Base-by-base conservation (phyloP, 2,113 vertebrate genomes). In the Ivindomyrus marchei region DNA sequence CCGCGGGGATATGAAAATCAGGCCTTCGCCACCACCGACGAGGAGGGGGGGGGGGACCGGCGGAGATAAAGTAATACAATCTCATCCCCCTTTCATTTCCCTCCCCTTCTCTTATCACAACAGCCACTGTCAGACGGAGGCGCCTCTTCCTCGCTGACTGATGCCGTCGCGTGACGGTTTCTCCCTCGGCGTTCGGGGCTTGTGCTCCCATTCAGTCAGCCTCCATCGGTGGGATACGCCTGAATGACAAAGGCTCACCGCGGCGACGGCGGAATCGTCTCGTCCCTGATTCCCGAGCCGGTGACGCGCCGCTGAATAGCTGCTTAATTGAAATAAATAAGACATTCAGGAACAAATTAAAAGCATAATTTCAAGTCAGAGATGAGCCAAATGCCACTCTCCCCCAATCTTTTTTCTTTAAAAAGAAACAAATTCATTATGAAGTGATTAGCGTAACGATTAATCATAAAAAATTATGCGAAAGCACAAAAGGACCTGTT, bases 21-120 rank as follows among this genome's bases (percentile, higher is more conserved):
- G 89, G 77, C 47, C 87, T 87, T 80, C 45, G 36, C 9, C 24
- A 6, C 9, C 5, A 50, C 31, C n/a, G 50, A 88, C 31, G 31
- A 91, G 90, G 84, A 1, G 10, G 11, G 49, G 49, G 49, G 49
- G 49, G 13, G 11, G 11, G 11, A 88, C 80, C 89, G 91, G 91
- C 91, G 91, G 93, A 92, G 92, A 92, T 92, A 91, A 92, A 93
- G 88, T 90, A 89, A 93, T 80, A 90, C 92, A 92, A 92, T 92
- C 90, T 91, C 90, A 83, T 77, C 90, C 90, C 83, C 91, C 66
- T 85, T 91, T 91, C 91, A 90, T 92, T 92, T 92, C 91, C 90
- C 92, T 89, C 89, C 45, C 62, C 89, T 85, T 91, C 87, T 58
- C 90, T 92, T 92, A 92, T 92, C 90, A 89, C 80, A 85, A 87